Evolutionary conservation across 53 echinoderm and acorn worm genomes (phyloP), one percentile per base, ranked within the genome.

Genomic region (Zoroaster sp.): DNA sequence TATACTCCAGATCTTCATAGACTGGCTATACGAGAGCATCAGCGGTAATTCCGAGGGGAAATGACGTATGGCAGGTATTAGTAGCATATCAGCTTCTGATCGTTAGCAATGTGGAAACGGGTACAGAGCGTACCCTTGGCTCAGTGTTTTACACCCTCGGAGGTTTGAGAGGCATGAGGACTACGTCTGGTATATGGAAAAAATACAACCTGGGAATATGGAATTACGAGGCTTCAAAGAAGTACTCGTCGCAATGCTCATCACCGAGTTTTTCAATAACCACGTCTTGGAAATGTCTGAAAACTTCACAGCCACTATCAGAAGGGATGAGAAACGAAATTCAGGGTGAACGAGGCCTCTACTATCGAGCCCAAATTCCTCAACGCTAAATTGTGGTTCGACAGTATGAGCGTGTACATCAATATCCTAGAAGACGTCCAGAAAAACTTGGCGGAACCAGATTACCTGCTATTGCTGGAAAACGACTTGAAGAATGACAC

Each of bases 11-110:
- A 95, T 95, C 36, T 95, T 95, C 81, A 95, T 95, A n/a, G 95
- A 95, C 66, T 95, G 95, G 95, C 77, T 95, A 18, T 95, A 95
- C 69, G 95, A 95, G 79, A 95, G 95, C 68, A 91, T 95, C n/a
- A n/a, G n/a, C 18, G 95, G 95, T 18, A 95, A 95, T 80, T 95
- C 95, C 31, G 88, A 91, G 66, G 95, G 95, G 2, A 90, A n/a
- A 90, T 44, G 93, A 89, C 17, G 66, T 89, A 1, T 95, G 95
- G 95, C 93, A 95, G 82, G 91, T 88, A 9, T 71, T 95, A 17
- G 95, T 95, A 12, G 93, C 95, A 8, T 95, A 95, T 67, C 95
- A 95, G 76, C 87, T 95, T 17, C 93, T 95, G 54, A 95, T 95
- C 38, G 95, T 95, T 43, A 95, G 93, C 76, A 95, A 95, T 66